Base-by-base conservation (phyloP, 1,140 invertebrate genomes). In the Tetraneura akinire region DNA sequence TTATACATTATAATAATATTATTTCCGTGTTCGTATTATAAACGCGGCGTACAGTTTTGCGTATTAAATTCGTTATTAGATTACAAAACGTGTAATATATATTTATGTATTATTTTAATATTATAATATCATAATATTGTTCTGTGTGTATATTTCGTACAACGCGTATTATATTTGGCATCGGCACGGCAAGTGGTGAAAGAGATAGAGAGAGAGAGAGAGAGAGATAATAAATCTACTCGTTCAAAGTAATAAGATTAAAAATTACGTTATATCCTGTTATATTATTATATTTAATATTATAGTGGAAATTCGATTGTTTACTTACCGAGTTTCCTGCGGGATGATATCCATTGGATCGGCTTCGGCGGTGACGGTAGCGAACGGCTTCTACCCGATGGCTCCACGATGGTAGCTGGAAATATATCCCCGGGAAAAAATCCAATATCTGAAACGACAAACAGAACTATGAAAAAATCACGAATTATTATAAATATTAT, bases 301-400 rank as follows among this genome's bases (percentile, higher is more conserved):
- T 37, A 37, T 37, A 37, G 3, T 8, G 32, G 32, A 37, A n/a
- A 37, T 37, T 37, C 32, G 8, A 8, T 66, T 47, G 13, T 45
- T 42, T n/a, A 71, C 90, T 90, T 87, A 92, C 91, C 91, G 87
- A 89, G 90, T 87, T 91, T 92, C 83, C 91, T 89, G 83, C 91
- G 89, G 84, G 91, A 89, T 80, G 91, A 89, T 78, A 90, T 89
- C 91, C 91, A 92, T 86, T 92, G 88, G 85, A 92, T 91, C 83
- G 91, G 91, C 87, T 92, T 91, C 83, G 91, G 91, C 87, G 91
- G 91, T 86, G 91, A 91, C 85, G 91, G 91, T 51, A 82, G 62
- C 6, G 80, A 74, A 49, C 57, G 83, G 83, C 84, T 84, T 87
- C 91, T 91, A 86, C 90, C 90, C 81, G 89, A 87, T 84, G 87